Conservation (phyloP, 2,797 vertebrate genomes). For the Toxotes lorentzi region DNA sequence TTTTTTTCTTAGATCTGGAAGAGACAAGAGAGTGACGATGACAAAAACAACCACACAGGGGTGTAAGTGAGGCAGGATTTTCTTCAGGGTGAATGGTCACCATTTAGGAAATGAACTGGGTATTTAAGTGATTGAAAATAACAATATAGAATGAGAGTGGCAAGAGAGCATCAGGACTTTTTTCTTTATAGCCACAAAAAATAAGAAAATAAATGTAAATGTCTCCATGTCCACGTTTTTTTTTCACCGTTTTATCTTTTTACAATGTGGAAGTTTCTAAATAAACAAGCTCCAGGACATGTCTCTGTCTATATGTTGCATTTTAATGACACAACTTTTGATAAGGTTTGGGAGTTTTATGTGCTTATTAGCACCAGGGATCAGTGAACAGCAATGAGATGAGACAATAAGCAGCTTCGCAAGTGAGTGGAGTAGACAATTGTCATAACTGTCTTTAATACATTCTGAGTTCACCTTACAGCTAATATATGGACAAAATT, state of each 20-base stretch:
- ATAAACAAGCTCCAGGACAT: conserved; percentile 66
- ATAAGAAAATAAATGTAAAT: conserved; percentile 46
- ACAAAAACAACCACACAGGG: conserved; percentile 87
- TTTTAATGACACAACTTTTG: conserved; percentile 7
- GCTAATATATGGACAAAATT: not conserved
- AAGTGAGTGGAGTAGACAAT: not conserved
- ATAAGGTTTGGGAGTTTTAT: not conserved
- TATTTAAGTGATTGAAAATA: conserved; percentile 35
- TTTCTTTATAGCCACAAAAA: conserved; percentile 15
- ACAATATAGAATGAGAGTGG: conserved; percentile 11
- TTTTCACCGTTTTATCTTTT: conserved; percentile 56
- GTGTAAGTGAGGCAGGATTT: conserved; percentile 76
- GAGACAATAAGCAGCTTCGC: not conserved
- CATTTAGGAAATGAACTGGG: conserved; percentile 14
- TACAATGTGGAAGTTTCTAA: conserved; percentile 66
- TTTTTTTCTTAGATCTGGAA: conserved; percentile 92
- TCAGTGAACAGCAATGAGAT: conserved; percentile 10
- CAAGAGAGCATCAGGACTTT: conserved; percentile 11
- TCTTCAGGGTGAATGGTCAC: not conserved
- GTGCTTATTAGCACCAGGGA: not conserved
- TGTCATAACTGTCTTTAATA: conserved; percentile 27
- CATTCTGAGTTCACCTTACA: conserved; percentile 2
- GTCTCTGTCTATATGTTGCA: conserved; percentile 4
- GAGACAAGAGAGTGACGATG: conserved; percentile 87
- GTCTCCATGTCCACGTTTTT: conserved; percentile 16